Base-by-base conservation (phyloP, 2,113 vertebrate genomes). In the Leptocoma aspasia region DNA sequence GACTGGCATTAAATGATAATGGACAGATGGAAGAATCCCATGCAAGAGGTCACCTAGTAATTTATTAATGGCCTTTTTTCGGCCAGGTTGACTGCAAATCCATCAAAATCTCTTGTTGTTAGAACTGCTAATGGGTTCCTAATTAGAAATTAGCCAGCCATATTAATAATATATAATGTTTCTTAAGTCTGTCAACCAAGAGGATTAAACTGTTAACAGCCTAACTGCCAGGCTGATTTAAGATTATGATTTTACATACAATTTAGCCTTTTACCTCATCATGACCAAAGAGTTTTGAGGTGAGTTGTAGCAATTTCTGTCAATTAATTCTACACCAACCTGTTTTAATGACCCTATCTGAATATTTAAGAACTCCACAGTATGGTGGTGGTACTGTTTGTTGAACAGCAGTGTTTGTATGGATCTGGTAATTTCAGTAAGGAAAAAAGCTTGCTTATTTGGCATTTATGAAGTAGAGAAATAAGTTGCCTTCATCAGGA, bases 61-160 rank as follows among this genome's bases (percentile, higher is more conserved):
- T 44, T 71, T 63, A 8, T 57, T 50, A 9, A 8, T 39, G 39
- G 39, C 9, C 39, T 94, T 77, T 84, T 89, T 86, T 75, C 19
- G 28, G 50, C 57, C 91, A 94, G 49, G 65, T 45, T 96, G 92
- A 80, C 80, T 95, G 69, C 35, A 92, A 97, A 97, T 98, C 91
- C 88, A 96, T 97, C 96, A 97, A 93, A 95, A 89, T 80, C 84
- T 94, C 78, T 4, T 41, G 68, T 95, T 92, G 90, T 88, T 84
- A 86, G 69, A 96, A 76, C 70, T 65, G 42, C 63, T 98, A 98
- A 97, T 97, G 95, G 91, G n/a, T 94, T 97, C 49, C 90, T 98
- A 98, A 98, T 98, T 98, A 97, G 89, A 90, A 98, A 98, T 97
- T 98, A 97, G 85, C 90, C 94, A 97, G 44, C 81, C 81, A 79